These are phyloP conservation scores for Lasioglossum pauxillum DNA, from an alignment of 2,888 invertebrate species.

Conservation along the genomic window DNA sequence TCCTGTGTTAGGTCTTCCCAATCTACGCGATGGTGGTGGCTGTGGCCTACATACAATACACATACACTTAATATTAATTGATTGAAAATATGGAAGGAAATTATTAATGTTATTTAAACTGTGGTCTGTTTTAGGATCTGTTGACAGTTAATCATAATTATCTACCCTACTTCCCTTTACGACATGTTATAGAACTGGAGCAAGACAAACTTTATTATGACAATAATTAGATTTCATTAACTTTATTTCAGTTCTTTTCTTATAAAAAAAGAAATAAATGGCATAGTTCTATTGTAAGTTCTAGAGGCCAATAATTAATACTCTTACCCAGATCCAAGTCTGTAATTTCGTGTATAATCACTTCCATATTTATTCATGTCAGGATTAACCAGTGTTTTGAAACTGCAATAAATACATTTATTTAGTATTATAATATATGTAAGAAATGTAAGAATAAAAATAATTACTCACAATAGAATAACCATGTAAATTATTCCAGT, in stretches of 20 bases:
- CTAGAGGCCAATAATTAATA: background rate
- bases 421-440: background rate
- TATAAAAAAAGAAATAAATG: background rate
- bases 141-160: background rate
- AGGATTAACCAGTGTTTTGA: conserved; percentile 75
- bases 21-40: conserved; percentile 70
- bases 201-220: background rate
- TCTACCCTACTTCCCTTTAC: background rate
- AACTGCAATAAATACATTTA: conserved; percentile 63
- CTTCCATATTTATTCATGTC: conserved; percentile 52
- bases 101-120: background rate
- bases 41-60: conserved; percentile 64
- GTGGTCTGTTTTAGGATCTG: background rate
- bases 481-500: conserved; percentile 70
- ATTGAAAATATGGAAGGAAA: background rate
- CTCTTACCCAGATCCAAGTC: conserved; percentile 74
- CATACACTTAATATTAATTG: background rate
- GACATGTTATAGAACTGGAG: background rate
- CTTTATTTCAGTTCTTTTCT: background rate
- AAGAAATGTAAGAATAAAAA: background rate
- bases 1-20: conserved; percentile 68
- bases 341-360: conserved; percentile 68
- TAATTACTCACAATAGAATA: conserved; percentile 74
- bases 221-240: background rate
- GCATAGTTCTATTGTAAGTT: background rate